These are phyloP conservation scores for Tetragnatha montana DNA, from an alignment of 2,888 invertebrate genomes.

Conservation along the genomic window DNA sequence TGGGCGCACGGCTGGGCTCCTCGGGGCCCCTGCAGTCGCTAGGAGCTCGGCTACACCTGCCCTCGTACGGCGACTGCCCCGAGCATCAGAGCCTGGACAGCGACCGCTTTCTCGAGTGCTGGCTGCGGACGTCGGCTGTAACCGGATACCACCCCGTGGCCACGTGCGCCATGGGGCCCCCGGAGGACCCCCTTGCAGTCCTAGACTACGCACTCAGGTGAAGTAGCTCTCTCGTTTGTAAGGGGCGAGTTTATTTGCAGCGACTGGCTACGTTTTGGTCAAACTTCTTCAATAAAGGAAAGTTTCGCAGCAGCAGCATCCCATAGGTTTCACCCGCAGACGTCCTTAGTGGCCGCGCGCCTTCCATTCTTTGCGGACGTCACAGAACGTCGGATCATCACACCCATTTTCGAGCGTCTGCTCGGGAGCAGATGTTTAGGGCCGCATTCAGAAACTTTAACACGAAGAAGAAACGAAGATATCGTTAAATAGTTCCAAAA, in stretches of 20 bases:
- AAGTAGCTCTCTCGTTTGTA: not conserved
- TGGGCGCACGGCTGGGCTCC: constrained; percentile 79
- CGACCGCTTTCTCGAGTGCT: constrained; percentile 80
- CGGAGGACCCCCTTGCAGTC: constrained; percentile 79
- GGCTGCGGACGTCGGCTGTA: constrained; percentile 81
- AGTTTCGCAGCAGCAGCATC: too few relatives aligned
- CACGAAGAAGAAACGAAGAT: too few relatives aligned
- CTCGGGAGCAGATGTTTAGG: too few relatives aligned
- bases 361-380: too few relatives aligned
- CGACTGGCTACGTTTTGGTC: too few relatives aligned
- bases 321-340: too few relatives aligned
- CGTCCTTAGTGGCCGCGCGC: too few relatives aligned
- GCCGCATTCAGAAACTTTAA: too few relatives aligned
- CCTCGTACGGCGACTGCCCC: constrained; percentile 81
- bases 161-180: constrained; percentile 83
- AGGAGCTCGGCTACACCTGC: constrained; percentile 82
- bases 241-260: not conserved
- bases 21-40: constrained; percentile 80
- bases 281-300: too few relatives aligned
- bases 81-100: constrained; percentile 78
- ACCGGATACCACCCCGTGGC: constrained; percentile 89
- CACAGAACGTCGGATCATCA: too few relatives aligned
- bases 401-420: too few relatives aligned
- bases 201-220: constrained; percentile 83
- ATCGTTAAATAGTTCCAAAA: too few relatives aligned